A percentile compares a stretch with the other conserved stretches of the same genome.
phyloP scores from a whole-genome alignment of 2,797 vertebrate genomes.

The Artibeus lituratus region DNA sequence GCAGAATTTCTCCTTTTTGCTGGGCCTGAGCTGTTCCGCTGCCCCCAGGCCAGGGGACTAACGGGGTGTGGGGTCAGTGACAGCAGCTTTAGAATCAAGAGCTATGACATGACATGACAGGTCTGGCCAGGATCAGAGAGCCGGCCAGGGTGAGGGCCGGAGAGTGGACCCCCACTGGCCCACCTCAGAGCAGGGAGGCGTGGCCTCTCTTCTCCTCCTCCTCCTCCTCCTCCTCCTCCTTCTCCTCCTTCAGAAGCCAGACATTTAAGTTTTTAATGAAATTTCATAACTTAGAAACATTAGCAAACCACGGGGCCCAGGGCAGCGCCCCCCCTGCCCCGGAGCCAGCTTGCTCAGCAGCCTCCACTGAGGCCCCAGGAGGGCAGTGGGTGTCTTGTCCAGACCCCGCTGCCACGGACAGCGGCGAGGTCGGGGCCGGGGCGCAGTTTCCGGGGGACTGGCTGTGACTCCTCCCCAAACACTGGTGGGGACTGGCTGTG shows the following conservation, averaged over 20 bases:
- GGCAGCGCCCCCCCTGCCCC: not conserved
- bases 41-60: not conserved
- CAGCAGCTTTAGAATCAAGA: too few relatives aligned
- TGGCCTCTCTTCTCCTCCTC: not conserved
- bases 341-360: not conserved
- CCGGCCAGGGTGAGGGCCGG: rapidly evolving
- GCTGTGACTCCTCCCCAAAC: not conserved
- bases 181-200: rapidly evolving
- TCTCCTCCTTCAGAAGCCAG: not conserved
- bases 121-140: rapidly evolving
- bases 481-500: not conserved
- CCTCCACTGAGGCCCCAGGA: too few relatives aligned
- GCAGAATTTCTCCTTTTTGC: not conserved
- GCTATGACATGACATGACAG: rapidly evolving
- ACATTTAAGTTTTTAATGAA: not conserved
- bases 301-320: rapidly evolving
- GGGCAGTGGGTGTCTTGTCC: too few relatives aligned
- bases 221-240: not conserved
- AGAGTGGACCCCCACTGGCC: rapidly evolving
- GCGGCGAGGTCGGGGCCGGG: not conserved
- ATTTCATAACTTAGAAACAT: not conserved
- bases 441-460: not conserved
- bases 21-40: not conserved
- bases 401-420: too few relatives aligned
- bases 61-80: rapidly evolving